A percentile compares a stretch with the other conserved stretches of the same genome.
Conservation (phyloP, 2,113 vertebrate genomes). For the Aegithalos caudatus region DNA sequence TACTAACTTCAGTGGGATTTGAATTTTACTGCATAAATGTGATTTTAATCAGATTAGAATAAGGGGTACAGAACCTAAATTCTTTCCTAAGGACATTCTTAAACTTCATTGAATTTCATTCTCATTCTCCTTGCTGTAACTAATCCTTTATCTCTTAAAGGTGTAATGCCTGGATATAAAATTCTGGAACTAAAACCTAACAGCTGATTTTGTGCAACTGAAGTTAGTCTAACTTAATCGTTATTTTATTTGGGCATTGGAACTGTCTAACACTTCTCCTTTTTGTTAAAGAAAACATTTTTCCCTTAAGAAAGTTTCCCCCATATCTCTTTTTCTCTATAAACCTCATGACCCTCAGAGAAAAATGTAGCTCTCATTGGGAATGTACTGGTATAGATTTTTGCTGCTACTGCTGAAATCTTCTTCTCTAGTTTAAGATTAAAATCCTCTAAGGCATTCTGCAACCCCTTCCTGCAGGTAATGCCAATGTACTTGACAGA, state of each 20-base stretch:
- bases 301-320: background rate
- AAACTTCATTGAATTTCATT: background rate
- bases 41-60: background rate
- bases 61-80: background rate
- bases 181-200: background rate
- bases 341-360: background rate
- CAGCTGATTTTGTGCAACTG: background rate
- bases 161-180: background rate
- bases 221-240: conserved; percentile 21
- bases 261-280: background rate
- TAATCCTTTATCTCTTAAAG: background rate
- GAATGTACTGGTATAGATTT: conserved; percentile 28
- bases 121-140: background rate
- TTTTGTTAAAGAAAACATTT: background rate
- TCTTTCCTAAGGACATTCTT: background rate
- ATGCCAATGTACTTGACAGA: conserved; percentile 16
- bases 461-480: background rate
- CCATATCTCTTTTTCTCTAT: background rate
- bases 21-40: background rate
- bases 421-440: background rate
- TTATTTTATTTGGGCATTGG: background rate
- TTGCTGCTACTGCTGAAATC: conserved; percentile 50
- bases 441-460: background rate
- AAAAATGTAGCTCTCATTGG: conserved; percentile 9
- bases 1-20: background rate